Evolutionary conservation across 2,888 invertebrate species (phyloP), one percentile per base, ranked within the genome.

Genomic region (Dascillus cervinus): DNA sequence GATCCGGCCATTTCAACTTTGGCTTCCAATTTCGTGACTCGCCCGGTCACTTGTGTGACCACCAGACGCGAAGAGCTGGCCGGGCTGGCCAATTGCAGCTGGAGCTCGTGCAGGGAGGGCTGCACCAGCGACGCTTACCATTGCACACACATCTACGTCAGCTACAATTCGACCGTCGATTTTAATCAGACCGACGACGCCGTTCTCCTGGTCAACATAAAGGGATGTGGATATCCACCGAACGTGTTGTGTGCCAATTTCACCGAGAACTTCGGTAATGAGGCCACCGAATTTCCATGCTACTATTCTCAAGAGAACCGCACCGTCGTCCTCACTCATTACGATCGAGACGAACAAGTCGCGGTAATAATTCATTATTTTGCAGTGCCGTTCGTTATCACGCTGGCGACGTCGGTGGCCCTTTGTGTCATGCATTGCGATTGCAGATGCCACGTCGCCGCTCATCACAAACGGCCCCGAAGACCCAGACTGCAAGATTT

Each of bases 341-440:
- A 88, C 72, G 83, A 85, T 58, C 73, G 83, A 42, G 82, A 84
- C 45, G 82, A 84, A 58, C 87, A 88, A 62, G 79, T 86, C 47
- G 78, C 82, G 38, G 77, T 82, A 46, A 87, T 88, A 53, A 81
- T 87, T 46, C 77, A 88, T 64, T 88, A 82, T 62, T 77, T 88
- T 65, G 86, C 82, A 34, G 77, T 87, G 50, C 88, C 88, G 40
- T 78, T 89, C 66, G 82, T 85, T 55, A 75, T 88, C 55, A 86
- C 88, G 31, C 73, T 86, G 47, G 82, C 86, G 52, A 86, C 88
- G 44, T 87, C 87, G 34, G 79, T 87, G 46, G 85, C 84, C 13
- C 72, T 88, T 37, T 89, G 88, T 65, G 81, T 87, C 36, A 76
- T 87, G 75, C 87, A 88, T 64, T 89, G 88, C 65, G 87, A 88